Evolutionary conservation across 2,888 invertebrate species (phyloP).

Genomic region (Epicampocera succincta): DNA sequence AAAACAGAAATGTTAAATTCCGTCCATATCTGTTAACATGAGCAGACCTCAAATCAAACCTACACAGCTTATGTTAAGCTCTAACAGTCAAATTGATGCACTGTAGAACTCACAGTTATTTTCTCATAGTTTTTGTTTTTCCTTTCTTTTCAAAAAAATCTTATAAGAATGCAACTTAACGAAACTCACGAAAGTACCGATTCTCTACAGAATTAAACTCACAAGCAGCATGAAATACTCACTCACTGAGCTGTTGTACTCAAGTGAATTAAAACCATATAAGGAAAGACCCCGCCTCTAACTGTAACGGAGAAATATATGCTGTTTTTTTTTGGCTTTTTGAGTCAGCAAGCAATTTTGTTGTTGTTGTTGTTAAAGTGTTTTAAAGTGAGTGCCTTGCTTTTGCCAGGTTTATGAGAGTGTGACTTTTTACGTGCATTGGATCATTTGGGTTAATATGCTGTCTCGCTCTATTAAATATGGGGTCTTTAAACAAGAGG

Average conservation of each 20-base stretch:
- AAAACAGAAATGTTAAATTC: conserved; percentile 6
- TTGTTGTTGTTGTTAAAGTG: conserved; percentile 5
- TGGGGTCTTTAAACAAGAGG: conserved; percentile 60
- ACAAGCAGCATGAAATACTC: not conserved
- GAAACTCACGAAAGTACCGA: conserved; percentile 49
- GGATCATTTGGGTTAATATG: conserved; percentile 51
- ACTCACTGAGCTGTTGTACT: not conserved
- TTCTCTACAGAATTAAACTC: conserved; percentile 2
- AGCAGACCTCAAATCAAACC: conserved; percentile 24
- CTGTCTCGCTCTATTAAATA: conserved; percentile 69
- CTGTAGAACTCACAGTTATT: conserved; percentile 18
- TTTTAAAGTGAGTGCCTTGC: conserved; percentile 21
- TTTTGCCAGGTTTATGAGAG: conserved; percentile 6
- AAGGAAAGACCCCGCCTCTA: conserved; percentile 52
- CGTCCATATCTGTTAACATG: conserved; percentile 17
- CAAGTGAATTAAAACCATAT: conserved; percentile 27
- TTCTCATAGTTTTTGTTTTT: not conserved
- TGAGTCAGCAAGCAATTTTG: conserved; percentile 19
- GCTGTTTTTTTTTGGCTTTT: not conserved
- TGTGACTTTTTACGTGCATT: conserved; percentile 36
- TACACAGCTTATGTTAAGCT: no score
- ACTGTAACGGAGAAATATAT: conserved; percentile 1
- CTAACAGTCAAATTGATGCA: no score
- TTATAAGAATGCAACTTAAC: conserved; percentile 59
- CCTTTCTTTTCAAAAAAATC: conserved; percentile 6